phyloP scores from a whole-genome alignment of 2,888 invertebrate genomes.

The Heliconius charithonia region DNA sequence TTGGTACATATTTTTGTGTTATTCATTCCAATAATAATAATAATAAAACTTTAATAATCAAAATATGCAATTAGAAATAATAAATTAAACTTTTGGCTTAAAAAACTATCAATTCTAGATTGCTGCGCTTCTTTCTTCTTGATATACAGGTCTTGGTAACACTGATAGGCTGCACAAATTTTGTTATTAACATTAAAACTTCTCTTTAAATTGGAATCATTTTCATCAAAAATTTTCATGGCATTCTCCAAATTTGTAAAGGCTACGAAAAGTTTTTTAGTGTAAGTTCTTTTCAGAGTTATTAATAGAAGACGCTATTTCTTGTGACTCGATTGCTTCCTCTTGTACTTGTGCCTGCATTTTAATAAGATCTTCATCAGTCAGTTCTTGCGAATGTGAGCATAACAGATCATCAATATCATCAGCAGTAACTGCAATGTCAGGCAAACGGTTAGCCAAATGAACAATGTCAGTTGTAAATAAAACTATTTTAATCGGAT shows the following conservation, averaged over 20 bases:
- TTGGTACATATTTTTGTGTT: constrained; percentile 38
- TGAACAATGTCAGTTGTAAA: no score
- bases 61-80: neutral
- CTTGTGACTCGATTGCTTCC: constrained; percentile 37
- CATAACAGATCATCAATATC: constrained; percentile 42
- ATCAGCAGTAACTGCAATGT: constrained; percentile 37
- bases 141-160: no score
- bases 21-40: constrained; percentile 42
- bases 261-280: constrained; percentile 43
- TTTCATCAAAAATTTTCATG: constrained; percentile 44
- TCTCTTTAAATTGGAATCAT: constrained; percentile 44
- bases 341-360: no score
- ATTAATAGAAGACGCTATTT: constrained; percentile 44
- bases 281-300: constrained; percentile 46
- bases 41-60: constrained; percentile 32
- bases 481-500: no score
- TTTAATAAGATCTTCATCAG: constrained; percentile 37
- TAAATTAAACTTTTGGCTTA: no score
- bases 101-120: no score
- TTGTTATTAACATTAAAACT: no score
- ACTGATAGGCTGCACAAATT: no score
- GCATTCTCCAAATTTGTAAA: constrained; percentile 46
- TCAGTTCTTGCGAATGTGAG: constrained; percentile 40
- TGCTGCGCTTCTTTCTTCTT: no score
- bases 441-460: constrained; percentile 25